Conservation (phyloP, 2,113 vertebrate genomes). For the Peromyscus californicus region DNA sequence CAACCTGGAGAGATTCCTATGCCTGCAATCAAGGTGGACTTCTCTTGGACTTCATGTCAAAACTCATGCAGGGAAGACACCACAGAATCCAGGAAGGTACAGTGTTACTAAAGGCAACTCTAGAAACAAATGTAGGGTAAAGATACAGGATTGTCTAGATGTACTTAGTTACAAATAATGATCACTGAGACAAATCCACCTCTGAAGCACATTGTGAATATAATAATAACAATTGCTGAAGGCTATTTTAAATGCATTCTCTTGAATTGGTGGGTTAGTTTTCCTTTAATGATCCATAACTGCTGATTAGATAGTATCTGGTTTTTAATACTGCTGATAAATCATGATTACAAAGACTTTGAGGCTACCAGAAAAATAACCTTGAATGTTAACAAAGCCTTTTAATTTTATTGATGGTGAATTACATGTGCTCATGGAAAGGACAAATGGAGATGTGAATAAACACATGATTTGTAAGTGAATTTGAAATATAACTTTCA, state of each 20-base stretch:
- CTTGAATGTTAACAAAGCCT: constrained; percentile 37
- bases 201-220: background rate
- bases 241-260: constrained; percentile 34
- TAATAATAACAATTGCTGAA: background rate
- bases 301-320: background rate
- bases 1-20: background rate
- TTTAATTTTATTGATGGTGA: constrained; percentile 31
- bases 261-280: background rate
- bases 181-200: background rate
- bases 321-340: constrained; percentile 44
- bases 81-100: background rate
- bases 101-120: background rate
- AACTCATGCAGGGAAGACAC: background rate
- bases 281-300: background rate
- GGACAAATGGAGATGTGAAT: constrained; percentile 44
- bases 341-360: constrained; percentile 55
- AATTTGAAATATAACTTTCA: background rate
- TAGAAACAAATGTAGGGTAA: constrained; percentile 1
- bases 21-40: background rate
- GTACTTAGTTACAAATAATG: constrained; percentile 7
- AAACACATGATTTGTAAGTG: background rate
- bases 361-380: constrained; percentile 46
- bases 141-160: background rate
- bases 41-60: background rate
- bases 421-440: background rate